Conservation (phyloP, 2,797 vertebrate genomes). For the Intellagama lesueurii region DNA sequence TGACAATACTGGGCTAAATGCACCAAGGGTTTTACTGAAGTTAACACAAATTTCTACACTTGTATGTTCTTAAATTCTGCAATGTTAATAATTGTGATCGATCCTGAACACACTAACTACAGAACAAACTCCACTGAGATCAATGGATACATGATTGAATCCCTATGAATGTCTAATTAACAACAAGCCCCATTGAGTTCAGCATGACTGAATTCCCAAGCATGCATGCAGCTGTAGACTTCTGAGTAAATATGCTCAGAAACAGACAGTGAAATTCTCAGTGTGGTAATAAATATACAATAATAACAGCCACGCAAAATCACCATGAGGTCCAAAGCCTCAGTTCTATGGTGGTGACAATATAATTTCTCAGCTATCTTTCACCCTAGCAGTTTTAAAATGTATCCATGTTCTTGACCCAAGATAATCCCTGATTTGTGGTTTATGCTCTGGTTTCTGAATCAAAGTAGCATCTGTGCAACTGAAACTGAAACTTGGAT, state of each 20-base stretch:
- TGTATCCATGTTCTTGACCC: constrained; percentile 31
- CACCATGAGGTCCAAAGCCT: not conserved
- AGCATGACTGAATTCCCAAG: no score
- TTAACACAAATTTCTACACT: no score
- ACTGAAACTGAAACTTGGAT: not conserved
- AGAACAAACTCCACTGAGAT: not conserved
- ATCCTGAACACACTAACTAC: not conserved
- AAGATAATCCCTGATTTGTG: constrained; percentile 45
- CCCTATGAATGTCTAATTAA: not conserved
- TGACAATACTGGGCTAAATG: no score
- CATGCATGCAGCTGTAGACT: no score
- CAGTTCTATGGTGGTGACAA: rapidly evolving
- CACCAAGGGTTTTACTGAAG: no score
- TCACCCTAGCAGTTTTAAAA: constrained; percentile 30
- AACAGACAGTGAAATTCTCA: not conserved
- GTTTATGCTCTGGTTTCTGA: constrained; percentile 16
- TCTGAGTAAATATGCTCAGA: not conserved
- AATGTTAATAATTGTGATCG: not conserved
- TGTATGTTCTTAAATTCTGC: not conserved
- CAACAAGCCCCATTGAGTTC: not conserved
- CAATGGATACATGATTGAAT: not conserved
- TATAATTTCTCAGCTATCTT: constrained; percentile 26
- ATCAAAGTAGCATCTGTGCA: constrained; percentile 5
- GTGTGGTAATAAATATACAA: not conserved
- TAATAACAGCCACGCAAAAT: not conserved